These are phyloP conservation scores for Eudorcas thomsonii DNA, from an alignment of 2,113 vertebrate species.

Conservation along the genomic window DNA sequence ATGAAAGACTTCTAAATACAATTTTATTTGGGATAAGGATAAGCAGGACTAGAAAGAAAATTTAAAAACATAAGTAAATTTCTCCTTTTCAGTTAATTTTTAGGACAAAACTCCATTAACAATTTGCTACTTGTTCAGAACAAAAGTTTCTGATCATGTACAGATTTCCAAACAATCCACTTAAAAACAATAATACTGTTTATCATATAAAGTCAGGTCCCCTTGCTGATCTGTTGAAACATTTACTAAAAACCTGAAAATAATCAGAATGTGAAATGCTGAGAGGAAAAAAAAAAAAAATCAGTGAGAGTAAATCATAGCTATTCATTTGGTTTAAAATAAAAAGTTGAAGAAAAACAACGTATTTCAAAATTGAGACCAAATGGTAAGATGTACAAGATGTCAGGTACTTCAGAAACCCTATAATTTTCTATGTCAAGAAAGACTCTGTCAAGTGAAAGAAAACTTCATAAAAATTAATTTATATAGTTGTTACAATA, in stretches of 20 bases:
- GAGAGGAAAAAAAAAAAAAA: neutral
- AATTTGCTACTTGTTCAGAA: neutral
- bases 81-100: conserved; percentile 1
- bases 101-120: conserved; percentile 14
- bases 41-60: neutral
- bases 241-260: conserved; percentile 35
- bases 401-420: neutral
- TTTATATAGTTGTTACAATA: neutral
- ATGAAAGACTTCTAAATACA: neutral
- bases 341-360: neutral
- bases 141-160: neutral
- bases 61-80: neutral
- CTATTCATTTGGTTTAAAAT: neutral
- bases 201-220: neutral
- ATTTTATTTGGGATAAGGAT: neutral
- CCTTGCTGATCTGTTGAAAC: neutral
- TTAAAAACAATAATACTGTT: neutral
- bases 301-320: neutral
- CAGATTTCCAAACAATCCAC: neutral
- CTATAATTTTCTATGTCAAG: neutral
- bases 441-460: neutral
- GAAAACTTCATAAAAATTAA: neutral
- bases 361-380: neutral
- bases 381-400: neutral
- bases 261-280: neutral